These are phyloP conservation scores for Syngnathus typhle DNA, from an alignment of 2,113 vertebrate species.

Conservation along the genomic window DNA sequence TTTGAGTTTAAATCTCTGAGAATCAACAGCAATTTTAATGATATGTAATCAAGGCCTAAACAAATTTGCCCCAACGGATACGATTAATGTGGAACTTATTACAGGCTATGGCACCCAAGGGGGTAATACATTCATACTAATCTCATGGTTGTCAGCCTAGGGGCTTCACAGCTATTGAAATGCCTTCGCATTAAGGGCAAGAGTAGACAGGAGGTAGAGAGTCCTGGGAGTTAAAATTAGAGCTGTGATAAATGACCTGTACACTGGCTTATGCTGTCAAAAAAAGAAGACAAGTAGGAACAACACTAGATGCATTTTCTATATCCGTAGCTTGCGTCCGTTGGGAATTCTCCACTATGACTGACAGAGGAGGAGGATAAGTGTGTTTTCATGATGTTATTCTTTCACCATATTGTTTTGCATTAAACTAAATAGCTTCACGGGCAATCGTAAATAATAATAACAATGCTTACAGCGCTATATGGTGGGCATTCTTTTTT, in stretches of 20 bases:
- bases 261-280: slow-evolving; percentile 51
- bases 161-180: slow-evolving; percentile 65
- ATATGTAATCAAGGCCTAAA: slow-evolving; percentile 76
- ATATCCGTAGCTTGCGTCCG: slow-evolving; percentile 10
- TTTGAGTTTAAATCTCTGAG: slow-evolving; percentile 63
- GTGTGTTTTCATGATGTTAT: slow-evolving; percentile 7
- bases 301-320: slow-evolving; percentile 18
- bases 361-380: slow-evolving; percentile 13
- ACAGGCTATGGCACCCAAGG: slow-evolving; percentile 71
- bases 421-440: slow-evolving; percentile 10
- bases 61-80: slow-evolving; percentile 72
- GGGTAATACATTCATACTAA: slow-evolving; percentile 77
- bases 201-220: slow-evolving; percentile 59
- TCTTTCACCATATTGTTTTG: slow-evolving; percentile 6
- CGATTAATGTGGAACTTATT: slow-evolving; percentile 77
- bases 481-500: background rate
- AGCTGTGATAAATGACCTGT: slow-evolving; percentile 55
- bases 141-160: slow-evolving; percentile 70
- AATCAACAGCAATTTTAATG: slow-evolving; percentile 74
- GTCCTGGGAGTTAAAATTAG: slow-evolving; percentile 61
- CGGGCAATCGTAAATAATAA: slow-evolving; percentile 4
- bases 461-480: slow-evolving; percentile 16
- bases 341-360: background rate
- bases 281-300: slow-evolving; percentile 50
- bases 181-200: slow-evolving; percentile 68